These are phyloP conservation scores for Metallyticus violacea DNA, from an alignment of 2,888 invertebrate species.

Conservation along the genomic window DNA sequence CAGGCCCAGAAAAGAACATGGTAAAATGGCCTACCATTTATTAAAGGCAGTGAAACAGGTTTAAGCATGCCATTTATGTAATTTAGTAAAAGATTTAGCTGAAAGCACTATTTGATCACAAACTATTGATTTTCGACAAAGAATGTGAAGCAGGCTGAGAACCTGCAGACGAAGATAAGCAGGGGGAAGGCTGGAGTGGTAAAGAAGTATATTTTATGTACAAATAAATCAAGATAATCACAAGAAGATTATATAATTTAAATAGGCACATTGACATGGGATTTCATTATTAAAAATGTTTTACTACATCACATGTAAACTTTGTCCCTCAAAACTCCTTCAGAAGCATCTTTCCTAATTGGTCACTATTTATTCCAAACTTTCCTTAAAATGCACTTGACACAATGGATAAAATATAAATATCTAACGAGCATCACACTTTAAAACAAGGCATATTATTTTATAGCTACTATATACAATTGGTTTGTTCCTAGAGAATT, in stretches of 20 bases:
- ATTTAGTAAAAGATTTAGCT: neutral
- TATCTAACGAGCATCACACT: conserved; percentile 18
- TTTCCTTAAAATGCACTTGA: conserved; percentile 11
- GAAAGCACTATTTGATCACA: neutral
- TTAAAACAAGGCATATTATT: conserved; percentile 20
- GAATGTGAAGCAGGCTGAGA: too few species aligned
- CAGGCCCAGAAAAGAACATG: neutral
- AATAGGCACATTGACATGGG: conserved; percentile 34
- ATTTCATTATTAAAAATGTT: conserved; percentile 26
- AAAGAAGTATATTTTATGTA: neutral
- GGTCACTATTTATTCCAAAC: neutral
- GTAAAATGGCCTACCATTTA: neutral
- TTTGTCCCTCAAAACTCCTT: neutral
- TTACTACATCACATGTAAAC: conserved; percentile 19
- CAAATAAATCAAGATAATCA: neutral
- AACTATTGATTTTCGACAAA: neutral
- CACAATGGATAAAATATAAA: conserved; percentile 24
- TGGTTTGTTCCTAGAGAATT: conserved; percentile 9
- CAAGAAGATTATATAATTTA: conserved; percentile 27
- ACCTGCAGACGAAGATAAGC: neutral
- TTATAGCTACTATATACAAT: conserved; percentile 21
- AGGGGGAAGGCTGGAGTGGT: neutral
- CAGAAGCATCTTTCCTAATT: neutral
- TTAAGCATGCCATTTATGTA: neutral
- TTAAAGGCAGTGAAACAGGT: neutral